These are phyloP conservation scores for Bradypus variegatus DNA, from an alignment of 2,797 vertebrate species.

Conservation along the genomic window DNA sequence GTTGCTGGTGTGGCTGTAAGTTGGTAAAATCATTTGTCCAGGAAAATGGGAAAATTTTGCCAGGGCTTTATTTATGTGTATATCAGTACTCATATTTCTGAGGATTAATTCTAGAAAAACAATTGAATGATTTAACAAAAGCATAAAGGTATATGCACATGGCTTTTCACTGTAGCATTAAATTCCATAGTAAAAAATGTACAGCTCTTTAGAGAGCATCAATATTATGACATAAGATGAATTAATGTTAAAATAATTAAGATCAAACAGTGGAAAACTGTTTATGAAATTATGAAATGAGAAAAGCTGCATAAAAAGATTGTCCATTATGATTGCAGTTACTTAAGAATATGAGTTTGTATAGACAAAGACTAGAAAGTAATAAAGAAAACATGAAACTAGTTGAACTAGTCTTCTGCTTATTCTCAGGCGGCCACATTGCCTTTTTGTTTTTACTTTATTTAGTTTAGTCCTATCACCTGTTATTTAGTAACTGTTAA, in stretches of 20 bases:
- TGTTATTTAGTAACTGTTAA: not conserved
- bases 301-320: not conserved
- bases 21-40: not conserved
- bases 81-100: conserved; percentile 11
- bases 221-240: not conserved
- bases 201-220: not conserved
- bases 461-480: not conserved
- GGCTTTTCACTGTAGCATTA: not conserved
- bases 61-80: not conserved
- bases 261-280: not conserved
- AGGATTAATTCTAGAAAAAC: conserved; percentile 4
- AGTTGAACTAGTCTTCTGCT: not conserved
- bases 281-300: conserved; percentile 9
- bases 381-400: not conserved
- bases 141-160: not conserved
- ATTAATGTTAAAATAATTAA: conserved; percentile 1
- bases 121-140: conserved; percentile 10
- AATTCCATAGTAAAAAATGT: not conserved
- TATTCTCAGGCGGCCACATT: not conserved
- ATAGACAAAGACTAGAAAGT: conserved; percentile 10
- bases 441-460: not conserved
- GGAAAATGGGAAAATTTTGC: not conserved
- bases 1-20: not conserved
- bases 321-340: not conserved
- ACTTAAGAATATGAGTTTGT: not conserved